Conservation (phyloP, 1,140 invertebrate species). For the Trichonephila clavipes region DNA sequence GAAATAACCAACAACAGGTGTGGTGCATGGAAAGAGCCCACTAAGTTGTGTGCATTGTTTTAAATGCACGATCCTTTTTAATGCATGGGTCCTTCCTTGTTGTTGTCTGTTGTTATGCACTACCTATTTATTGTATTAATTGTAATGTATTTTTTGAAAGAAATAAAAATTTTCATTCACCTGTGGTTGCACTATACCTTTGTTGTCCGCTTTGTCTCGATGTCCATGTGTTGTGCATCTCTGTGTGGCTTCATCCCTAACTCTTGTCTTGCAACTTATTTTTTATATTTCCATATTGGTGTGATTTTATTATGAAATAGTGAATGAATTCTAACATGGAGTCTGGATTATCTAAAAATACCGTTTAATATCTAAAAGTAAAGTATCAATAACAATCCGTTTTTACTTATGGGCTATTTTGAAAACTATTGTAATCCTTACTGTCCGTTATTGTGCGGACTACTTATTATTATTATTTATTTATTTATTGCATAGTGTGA, state of each 20-base stretch:
- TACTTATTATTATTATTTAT: no score
- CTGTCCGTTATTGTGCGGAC: no score
- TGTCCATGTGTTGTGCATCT: constrained; percentile 28
- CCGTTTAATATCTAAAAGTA: no score
- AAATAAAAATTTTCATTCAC: constrained; percentile 50
- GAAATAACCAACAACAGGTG: constrained; percentile 76
- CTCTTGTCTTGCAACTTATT: constrained; percentile 41
- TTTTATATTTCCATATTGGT: neutral
- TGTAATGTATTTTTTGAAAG: constrained; percentile 30
- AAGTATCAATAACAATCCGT: no score
- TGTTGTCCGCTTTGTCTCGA: constrained; percentile 57
- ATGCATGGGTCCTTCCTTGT: constrained; percentile 71
- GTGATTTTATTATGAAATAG: neutral
- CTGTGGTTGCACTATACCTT: constrained; percentile 70
- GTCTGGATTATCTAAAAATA: neutral
- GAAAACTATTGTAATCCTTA: no score
- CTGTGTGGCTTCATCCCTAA: constrained; percentile 34
- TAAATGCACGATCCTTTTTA: constrained; percentile 48
- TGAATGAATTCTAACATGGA: neutral
- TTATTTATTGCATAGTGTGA: no score
- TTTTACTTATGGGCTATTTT: no score
- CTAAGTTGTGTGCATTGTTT: constrained; percentile 39
- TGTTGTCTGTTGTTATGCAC: constrained; percentile 58
- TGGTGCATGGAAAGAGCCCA: constrained; percentile 41
- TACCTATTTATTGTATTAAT: constrained; percentile 41